Percentiles rank a stretch among this genome's conserved stretches.
These are phyloP conservation scores for Sebastes umbrosus DNA, from an alignment of 2,797 vertebrate genomes.

Conservation along the genomic window DNA sequence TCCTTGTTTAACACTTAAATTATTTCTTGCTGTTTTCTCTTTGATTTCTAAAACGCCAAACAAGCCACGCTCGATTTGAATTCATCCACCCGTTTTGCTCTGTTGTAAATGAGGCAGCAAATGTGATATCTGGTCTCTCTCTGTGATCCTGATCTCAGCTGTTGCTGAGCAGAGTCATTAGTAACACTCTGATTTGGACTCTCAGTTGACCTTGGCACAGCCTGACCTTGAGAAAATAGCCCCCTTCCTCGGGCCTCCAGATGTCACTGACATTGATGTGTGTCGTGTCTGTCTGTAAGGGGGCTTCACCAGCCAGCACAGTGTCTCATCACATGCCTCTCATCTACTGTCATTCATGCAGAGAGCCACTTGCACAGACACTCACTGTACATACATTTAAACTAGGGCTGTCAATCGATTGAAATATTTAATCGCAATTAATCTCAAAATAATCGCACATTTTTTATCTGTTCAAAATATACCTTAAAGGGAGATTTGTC, in stretches of 20 bases:
- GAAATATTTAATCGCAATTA: no score
- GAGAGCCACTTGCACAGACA: not conserved
- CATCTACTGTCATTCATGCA: conserved; percentile 24
- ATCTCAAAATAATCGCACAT: no score
- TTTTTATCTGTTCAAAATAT: no score
- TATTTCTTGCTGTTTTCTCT: conserved; percentile 24
- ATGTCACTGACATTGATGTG: conserved; percentile 65
- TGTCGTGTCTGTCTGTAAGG: conserved; percentile 46
- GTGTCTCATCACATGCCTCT: conserved; percentile 18
- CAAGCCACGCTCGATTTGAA: conserved; percentile 13
- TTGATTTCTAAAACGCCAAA: conserved; percentile 32
- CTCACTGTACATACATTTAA: not conserved
- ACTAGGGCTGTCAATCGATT: not conserved
- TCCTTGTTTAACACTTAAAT: conserved; percentile 74
- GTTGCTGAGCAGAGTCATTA: conserved; percentile 58
- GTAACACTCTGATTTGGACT: conserved; percentile 58
- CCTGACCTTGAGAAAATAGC: conserved; percentile 76
- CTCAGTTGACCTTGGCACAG: conserved; percentile 66
- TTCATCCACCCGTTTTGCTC: not conserved
- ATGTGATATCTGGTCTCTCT: conserved; percentile 29
- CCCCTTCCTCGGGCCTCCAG: conserved; percentile 62
- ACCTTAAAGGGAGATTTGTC: no score
- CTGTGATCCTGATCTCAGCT: conserved; percentile 53
- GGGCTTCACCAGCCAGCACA: conserved; percentile 23
- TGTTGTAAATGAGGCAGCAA: conserved; percentile 17